phyloP scores from a whole-genome alignment of 2,888 invertebrate genomes.

The Yponomeuta evonymella region DNA sequence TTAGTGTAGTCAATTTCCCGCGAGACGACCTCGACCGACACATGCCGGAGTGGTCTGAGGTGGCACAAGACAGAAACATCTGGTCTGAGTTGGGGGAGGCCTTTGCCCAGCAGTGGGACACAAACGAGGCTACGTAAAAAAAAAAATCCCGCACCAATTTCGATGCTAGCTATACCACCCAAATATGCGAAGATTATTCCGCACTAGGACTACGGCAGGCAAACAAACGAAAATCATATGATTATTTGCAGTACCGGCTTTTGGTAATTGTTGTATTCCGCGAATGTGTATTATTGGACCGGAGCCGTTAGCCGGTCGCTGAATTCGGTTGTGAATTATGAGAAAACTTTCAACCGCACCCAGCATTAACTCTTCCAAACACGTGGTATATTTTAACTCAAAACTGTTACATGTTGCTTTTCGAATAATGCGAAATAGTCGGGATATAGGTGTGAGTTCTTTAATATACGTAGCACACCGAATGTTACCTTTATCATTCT shows the following conservation, averaged over 20 bases:
- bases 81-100: too few relatives aligned
- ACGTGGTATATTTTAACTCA: constrained; percentile 22
- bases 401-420: constrained; percentile 4
- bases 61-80: too few relatives aligned
- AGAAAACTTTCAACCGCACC: constrained; percentile 35
- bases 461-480: background rate
- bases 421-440: too few relatives aligned
- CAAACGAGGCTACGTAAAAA: too few relatives aligned
- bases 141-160: too few relatives aligned
- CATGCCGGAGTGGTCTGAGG: too few relatives aligned
- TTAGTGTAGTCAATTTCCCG: too few relatives aligned
- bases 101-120: too few relatives aligned
- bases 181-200: too few relatives aligned
- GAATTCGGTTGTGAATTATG: constrained; percentile 26
- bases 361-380: constrained; percentile 34
- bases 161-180: too few relatives aligned
- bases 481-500: background rate
- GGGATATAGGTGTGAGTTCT: background rate
- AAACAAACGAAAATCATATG: background rate
- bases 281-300: background rate
- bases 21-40: too few relatives aligned
- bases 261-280: background rate
- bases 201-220: background rate
- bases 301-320: background rate
- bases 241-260: background rate